These are phyloP conservation scores for Liodrosophila aerea DNA, from an alignment of 2,888 invertebrate genomes.

Conservation along the genomic window DNA sequence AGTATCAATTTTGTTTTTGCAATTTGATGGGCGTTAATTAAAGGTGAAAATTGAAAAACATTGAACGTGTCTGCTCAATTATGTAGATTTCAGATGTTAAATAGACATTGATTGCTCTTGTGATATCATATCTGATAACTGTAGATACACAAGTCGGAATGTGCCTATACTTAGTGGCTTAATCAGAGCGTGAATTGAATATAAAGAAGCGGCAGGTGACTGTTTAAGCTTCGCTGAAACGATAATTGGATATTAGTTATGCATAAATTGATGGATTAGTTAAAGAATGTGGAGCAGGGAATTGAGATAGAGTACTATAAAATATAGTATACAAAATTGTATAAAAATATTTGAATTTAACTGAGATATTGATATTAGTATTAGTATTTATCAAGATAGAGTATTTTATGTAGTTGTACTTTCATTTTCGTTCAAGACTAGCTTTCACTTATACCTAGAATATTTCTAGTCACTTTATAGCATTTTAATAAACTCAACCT, in stretches of 20 bases:
- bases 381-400: too few species aligned
- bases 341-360: too few species aligned
- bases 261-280: background rate
- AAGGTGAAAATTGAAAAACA: constrained; percentile 73
- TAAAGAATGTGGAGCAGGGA: too few species aligned
- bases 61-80: constrained; percentile 66
- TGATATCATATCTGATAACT: constrained; percentile 1
- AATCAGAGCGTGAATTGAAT: constrained; percentile 68
- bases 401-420: too few species aligned
- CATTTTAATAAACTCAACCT: too few species aligned
- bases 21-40: constrained; percentile 62
- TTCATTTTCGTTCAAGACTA: too few species aligned
- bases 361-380: too few species aligned
- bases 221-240: constrained; percentile 12
- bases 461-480: too few species aligned
- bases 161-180: constrained; percentile 58
- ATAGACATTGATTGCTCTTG: constrained; percentile 36
- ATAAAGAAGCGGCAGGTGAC: constrained; percentile 29
- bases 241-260: constrained; percentile 6
- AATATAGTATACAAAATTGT: too few species aligned
- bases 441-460: too few species aligned
- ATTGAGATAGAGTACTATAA: too few species aligned
- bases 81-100: constrained; percentile 61
- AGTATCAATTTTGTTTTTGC: constrained; percentile 56
- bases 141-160: background rate